Conservation (phyloP, 2,113 vertebrate genomes). For the Sardina pilchardus region DNA sequence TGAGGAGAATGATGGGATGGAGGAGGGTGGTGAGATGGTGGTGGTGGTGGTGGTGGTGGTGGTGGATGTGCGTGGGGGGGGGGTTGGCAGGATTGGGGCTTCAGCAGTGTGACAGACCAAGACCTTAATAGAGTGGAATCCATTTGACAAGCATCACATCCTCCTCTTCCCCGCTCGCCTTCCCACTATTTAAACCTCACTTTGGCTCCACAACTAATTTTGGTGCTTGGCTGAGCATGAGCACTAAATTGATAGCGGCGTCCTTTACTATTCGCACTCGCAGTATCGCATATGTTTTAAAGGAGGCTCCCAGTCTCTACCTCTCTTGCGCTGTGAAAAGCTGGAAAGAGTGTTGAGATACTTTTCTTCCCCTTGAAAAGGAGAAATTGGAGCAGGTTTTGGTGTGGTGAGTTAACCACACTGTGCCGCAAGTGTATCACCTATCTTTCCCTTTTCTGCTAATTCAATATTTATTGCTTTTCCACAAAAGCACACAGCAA, state of each 20-base stretch:
- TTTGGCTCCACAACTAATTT: constrained; percentile 14
- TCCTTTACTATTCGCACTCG: neutral
- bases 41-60: neutral
- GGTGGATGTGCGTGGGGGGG: neutral
- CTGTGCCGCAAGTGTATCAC: neutral
- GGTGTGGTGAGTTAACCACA: neutral
- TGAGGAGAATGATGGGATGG: neutral
- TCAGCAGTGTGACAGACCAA: constrained; percentile 18
- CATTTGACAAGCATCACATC: constrained; percentile 21
- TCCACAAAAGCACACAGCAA: neutral
- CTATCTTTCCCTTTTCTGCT: neutral
- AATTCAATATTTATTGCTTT: neutral
- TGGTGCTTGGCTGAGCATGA: constrained; percentile 15
- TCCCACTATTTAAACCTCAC: constrained; percentile 14
- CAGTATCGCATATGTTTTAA: neutral
- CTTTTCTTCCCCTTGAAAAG: neutral
- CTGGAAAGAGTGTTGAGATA: neutral
- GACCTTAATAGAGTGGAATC: constrained; percentile 20
- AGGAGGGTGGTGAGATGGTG: neutral
- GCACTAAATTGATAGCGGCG: neutral
- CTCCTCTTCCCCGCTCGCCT: neutral
- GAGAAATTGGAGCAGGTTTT: neutral
- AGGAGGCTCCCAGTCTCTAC: neutral
- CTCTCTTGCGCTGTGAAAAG: neutral
- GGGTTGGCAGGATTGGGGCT: neutral